Base-by-base conservation (phyloP, 2,113 vertebrate genomes). In the Saguinus midas region DNA sequence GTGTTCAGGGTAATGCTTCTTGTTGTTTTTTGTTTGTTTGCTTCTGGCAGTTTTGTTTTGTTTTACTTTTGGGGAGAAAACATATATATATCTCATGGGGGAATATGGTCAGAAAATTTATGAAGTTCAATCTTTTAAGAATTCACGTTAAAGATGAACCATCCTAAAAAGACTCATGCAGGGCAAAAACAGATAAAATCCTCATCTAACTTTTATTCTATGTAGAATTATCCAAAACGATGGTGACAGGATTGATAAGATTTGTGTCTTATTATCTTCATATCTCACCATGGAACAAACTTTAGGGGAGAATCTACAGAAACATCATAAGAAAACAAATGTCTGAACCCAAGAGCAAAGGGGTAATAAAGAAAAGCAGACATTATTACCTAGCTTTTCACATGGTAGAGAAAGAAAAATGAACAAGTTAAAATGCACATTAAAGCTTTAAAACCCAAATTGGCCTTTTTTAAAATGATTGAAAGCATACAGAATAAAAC, bases 161-260 rank as follows among this genome's bases (percentile, higher is more conserved):
- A 89, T 82, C 18, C 27, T 70, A 87, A 85, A 85, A 91, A 48
- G 23, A 83, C 1, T 1, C n/a, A 70, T 43, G 43, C 52, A 40
- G 68, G 37, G 78, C 32, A 88, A 92, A 97, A 92, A 81, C 25
- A 78, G 37, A 73, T 55, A 55, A 90, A 97, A 93, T 43, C 9
- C 10, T 37, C 2, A 10, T 37, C 25, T 87, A 58, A 2, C 37
- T 76, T 94, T 83, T 79, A 83, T 70, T 81, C 70, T 80, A 14
- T 45, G 35, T 73, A 75, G 73, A 81, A 90, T 87, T 75, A 90
- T 50, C 32, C 10, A 85, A 83, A 66, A 83, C 52, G 17, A 35
- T 87, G n/a, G 35, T 85, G 50, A 87, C 35, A 82, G 3, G 6
- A 4, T 66, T 75, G 17, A 55, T 81, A 64, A 79, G 55, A 92